Percentiles rank a stretch among this genome's conserved stretches.
Evolutionary conservation across 2,888 invertebrate genomes (phyloP).

Genomic region (Cerceris rybyensis): DNA sequence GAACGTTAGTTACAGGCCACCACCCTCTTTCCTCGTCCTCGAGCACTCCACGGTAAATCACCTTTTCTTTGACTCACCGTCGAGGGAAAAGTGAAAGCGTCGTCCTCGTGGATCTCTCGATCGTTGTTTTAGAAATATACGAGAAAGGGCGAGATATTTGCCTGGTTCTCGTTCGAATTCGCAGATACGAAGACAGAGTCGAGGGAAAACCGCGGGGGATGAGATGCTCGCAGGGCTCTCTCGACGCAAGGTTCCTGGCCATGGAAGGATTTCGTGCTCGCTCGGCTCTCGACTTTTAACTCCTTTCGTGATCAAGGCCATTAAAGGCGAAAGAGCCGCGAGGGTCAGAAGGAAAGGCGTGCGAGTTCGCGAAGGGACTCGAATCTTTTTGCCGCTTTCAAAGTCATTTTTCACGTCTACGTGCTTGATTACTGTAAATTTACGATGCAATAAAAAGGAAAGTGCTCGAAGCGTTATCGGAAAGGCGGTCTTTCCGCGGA

Average conservation of each 20-base stretch:
- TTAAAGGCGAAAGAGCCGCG: constrained; percentile 61
- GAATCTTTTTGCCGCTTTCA: constrained; percentile 46
- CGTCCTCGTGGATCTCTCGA: background rate
- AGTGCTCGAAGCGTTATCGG: constrained; percentile 29
- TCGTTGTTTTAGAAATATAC: background rate
- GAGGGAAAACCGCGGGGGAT: no score
- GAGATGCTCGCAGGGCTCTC: background rate
- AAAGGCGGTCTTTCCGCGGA: background rate
- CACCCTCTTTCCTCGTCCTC: constrained; percentile 22
- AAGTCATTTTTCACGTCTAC: constrained; percentile 48
- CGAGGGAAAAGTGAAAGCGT: background rate
- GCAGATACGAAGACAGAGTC: no score
- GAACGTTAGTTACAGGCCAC: constrained; percentile 58
- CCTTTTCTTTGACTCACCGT: constrained; percentile 59
- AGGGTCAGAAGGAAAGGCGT: constrained; percentile 35
- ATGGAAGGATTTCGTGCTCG: constrained; percentile 55
- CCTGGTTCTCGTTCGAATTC: background rate
- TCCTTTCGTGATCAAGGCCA: constrained; percentile 74
- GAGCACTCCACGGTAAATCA: constrained; percentile 52
- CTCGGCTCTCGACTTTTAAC: constrained; percentile 71
- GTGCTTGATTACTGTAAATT: constrained; percentile 46
- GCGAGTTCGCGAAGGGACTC: constrained; percentile 14
- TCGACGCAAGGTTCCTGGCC: constrained; percentile 2
- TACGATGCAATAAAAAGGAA: constrained; percentile 36
- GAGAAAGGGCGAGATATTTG: background rate